Percentiles rank a stretch among this genome's conserved stretches.
Evolutionary conservation across 2,797 vertebrate genomes (phyloP).

Genomic region (Triplophysa yarkandensis): DNA sequence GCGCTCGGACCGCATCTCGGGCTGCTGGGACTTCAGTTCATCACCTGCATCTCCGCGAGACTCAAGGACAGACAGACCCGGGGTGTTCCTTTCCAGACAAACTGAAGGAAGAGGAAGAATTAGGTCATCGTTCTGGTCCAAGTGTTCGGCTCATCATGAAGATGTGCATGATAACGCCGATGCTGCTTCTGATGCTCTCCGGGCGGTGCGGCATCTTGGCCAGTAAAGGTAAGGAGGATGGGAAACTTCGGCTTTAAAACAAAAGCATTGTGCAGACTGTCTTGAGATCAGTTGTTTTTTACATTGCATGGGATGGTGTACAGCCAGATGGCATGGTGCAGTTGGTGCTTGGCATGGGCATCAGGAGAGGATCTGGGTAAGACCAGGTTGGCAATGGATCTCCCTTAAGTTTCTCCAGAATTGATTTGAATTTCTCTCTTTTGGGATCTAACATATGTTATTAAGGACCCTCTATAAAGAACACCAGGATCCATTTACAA

Average conservation of each 20-base stretch:
- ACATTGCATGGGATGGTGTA: neutral
- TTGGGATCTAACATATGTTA: neutral
- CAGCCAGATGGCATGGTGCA: neutral
- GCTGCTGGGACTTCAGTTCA: conserved; percentile 44
- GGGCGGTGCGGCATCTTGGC: conserved; percentile 75
- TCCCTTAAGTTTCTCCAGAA: conserved; percentile 6
- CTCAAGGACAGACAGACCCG: conserved; percentile 37
- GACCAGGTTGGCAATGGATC: neutral
- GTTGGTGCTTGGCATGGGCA: neutral
- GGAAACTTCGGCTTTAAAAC: conserved; percentile 40
- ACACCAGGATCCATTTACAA: neutral
- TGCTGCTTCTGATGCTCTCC: conserved; percentile 68
- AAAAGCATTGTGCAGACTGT: conserved; percentile 7
- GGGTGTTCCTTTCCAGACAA: conserved; percentile 31
- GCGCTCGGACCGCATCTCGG: conserved; percentile 41
- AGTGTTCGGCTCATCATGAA: conserved; percentile 61
- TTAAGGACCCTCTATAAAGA: neutral
- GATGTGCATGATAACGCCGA: conserved; percentile 57
- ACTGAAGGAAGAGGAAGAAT: conserved; percentile 58
- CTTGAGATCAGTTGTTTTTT: neutral
- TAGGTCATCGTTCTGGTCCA: conserved; percentile 44
- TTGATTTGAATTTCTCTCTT: conserved; percentile 4
- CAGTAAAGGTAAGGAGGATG: conserved; percentile 81
- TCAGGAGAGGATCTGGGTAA: no score
- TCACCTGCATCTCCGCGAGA: conserved; percentile 11